Conservation (phyloP, 2,113 vertebrate species). For the Neogobius melanostomus region DNA sequence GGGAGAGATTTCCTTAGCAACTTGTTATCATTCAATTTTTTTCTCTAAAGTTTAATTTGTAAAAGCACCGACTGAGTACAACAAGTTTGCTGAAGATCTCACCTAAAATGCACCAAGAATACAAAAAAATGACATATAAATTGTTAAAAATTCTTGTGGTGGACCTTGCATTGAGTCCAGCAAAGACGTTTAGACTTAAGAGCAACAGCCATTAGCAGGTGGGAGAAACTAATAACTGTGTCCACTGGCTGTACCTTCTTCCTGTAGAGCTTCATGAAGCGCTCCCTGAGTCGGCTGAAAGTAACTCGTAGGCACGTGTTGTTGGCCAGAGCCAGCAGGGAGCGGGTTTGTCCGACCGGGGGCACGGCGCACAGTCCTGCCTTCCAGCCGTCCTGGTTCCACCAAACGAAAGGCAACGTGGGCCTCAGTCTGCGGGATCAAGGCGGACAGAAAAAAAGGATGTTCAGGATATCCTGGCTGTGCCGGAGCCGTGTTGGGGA, state of each 20-base stretch:
- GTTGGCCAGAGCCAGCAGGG: conserved; percentile 90
- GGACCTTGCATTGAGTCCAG: too few relatives aligned
- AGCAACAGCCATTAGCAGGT: background rate
- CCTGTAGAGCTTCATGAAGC: conserved; percentile 88
- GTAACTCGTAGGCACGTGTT: conserved; percentile 90
- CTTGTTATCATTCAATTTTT: too few relatives aligned
- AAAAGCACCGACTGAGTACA: background rate
- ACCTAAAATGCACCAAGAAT: too few relatives aligned
- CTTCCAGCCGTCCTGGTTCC: conserved; percentile 99
- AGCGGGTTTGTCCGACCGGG: conserved; percentile 89
- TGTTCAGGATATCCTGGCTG: background rate
- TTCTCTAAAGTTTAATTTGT: background rate
- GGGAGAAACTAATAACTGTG: background rate
- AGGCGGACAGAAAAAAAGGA: background rate
- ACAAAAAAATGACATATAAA: too few relatives aligned
- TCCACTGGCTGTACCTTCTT: conserved; percentile 81
- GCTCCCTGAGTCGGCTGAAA: conserved; percentile 84
- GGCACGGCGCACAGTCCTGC: conserved; percentile 92
- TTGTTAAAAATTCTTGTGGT: too few relatives aligned
- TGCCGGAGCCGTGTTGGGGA: background rate
- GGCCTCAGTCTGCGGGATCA: conserved; percentile 81
- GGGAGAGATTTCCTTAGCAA: too few relatives aligned
- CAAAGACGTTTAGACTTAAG: too few relatives aligned
- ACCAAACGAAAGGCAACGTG: conserved; percentile 87
- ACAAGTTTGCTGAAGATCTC: background rate